phyloP scores from a whole-genome alignment of 2,113 vertebrate species.

The Polypterus senegalus region DNA sequence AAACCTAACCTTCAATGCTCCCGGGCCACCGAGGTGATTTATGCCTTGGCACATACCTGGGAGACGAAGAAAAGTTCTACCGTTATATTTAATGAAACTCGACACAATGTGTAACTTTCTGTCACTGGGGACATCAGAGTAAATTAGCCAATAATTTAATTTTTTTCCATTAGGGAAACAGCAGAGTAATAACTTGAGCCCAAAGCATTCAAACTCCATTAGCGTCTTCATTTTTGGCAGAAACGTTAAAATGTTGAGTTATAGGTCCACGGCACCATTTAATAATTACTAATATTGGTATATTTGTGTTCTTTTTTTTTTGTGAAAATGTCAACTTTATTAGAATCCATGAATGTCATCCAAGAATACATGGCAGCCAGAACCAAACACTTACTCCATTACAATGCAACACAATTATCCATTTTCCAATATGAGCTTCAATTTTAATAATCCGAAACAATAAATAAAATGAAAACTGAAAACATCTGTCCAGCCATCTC shows the following conservation, averaged over 20 bases:
- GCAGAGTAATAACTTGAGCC: conserved; percentile 54
- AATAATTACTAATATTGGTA: conserved; percentile 1
- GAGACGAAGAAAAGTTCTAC: conserved; percentile 35
- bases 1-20: too few species aligned
- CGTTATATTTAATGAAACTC: conserved; percentile 52
- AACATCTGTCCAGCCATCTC: too few species aligned
- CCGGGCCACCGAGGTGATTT: too few species aligned
- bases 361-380: too few species aligned
- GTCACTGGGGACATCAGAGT: conserved; percentile 52
- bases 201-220: conserved; percentile 62
- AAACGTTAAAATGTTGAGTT: conserved; percentile 42
- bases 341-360: too few species aligned
- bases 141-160: conserved; percentile 82
- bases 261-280: conserved; percentile 24
- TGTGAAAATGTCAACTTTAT: background rate
- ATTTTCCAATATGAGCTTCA: too few species aligned
- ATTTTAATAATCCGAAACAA: too few species aligned
- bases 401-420: too few species aligned
- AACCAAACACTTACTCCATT: too few species aligned
- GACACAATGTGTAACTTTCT: conserved; percentile 46
- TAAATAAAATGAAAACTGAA: too few species aligned
- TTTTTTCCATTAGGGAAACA: conserved; percentile 68
- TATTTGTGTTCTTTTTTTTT: background rate
- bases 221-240: conserved; percentile 68
- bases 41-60: too few species aligned